Conservation (phyloP, 2,797 vertebrate species). For the Eidolon dupreanum region DNA sequence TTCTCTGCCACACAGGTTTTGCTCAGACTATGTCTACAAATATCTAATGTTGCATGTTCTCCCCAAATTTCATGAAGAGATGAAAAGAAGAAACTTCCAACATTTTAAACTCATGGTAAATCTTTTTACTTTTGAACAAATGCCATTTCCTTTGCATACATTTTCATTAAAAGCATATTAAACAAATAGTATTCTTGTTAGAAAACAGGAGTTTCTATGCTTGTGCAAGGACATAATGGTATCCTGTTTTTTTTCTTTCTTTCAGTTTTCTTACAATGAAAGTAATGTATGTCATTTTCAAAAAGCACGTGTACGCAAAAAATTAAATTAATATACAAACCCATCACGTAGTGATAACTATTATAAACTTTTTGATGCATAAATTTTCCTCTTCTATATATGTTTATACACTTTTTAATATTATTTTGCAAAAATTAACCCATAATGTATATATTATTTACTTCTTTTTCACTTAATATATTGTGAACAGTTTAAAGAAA, state of each 20-base stretch:
- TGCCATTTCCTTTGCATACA: neutral
- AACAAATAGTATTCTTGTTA: neutral
- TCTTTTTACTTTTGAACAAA: conserved; percentile 32
- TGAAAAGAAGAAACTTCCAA: conserved; percentile 13
- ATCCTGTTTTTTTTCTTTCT: neutral
- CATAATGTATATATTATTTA: neutral
- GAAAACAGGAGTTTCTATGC: neutral
- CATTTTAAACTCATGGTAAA: neutral
- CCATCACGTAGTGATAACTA: neutral
- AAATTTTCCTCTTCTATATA: neutral
- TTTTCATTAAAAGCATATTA: conserved; percentile 24
- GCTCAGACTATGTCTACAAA: neutral
- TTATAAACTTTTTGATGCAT: neutral
- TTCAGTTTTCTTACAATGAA: neutral
- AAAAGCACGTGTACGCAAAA: neutral
- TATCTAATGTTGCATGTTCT: neutral
- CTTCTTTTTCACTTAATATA: neutral
- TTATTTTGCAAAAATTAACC: conserved; percentile 3
- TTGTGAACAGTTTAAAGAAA: neutral
- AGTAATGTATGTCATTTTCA: neutral
- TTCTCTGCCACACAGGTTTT: neutral
- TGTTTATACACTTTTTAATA: neutral
- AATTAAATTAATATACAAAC: neutral
- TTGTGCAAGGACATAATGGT: neutral
- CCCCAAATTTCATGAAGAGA: neutral